phyloP scores from a whole-genome alignment of 92 coral and sea anemone genomes.

The Scolanthus callimorphus region DNA sequence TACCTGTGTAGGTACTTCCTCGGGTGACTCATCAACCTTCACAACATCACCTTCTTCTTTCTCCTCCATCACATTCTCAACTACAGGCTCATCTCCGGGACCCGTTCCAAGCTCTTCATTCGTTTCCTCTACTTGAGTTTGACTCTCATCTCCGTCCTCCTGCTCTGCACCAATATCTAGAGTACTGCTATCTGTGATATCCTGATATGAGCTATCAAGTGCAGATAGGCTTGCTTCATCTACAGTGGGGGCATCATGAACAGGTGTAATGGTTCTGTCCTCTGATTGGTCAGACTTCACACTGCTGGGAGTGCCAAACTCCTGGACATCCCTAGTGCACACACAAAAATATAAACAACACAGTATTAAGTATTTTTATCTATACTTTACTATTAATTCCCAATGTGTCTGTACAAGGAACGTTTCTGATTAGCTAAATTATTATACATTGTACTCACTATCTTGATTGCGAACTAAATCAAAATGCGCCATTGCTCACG shows the following conservation, averaged over 20 bases:
- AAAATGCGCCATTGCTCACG: too few relatives aligned
- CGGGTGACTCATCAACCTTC: too few relatives aligned
- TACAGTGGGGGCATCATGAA: neutral
- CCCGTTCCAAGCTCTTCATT: neutral
- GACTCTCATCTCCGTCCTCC: neutral
- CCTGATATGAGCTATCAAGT: neutral
- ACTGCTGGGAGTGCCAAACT: slow-evolving; percentile 11
- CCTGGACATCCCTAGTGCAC: slow-evolving; percentile 19
- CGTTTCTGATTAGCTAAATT: too few relatives aligned
- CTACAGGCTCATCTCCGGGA: neutral
- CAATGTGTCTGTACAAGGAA: too few relatives aligned
- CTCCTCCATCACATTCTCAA: neutral
- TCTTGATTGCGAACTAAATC: too few relatives aligned
- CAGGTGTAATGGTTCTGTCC: slow-evolving; percentile 17
- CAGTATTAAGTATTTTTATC: too few relatives aligned
- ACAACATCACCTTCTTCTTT: neutral
- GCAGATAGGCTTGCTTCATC: neutral
- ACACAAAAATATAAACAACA: neutral
- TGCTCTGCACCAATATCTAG: too few relatives aligned
- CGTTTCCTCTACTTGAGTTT: neutral
- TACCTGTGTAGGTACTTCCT: too few relatives aligned
- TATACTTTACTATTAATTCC: too few relatives aligned
- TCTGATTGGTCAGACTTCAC: slow-evolving; percentile 22
- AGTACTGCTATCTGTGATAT: neutral
- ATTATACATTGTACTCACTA: too few relatives aligned